Evolutionary conservation across 1,140 invertebrate genomes (phyloP), one percentile per base, ranked within the genome.

Genomic region (Papilio xuthus): DNA sequence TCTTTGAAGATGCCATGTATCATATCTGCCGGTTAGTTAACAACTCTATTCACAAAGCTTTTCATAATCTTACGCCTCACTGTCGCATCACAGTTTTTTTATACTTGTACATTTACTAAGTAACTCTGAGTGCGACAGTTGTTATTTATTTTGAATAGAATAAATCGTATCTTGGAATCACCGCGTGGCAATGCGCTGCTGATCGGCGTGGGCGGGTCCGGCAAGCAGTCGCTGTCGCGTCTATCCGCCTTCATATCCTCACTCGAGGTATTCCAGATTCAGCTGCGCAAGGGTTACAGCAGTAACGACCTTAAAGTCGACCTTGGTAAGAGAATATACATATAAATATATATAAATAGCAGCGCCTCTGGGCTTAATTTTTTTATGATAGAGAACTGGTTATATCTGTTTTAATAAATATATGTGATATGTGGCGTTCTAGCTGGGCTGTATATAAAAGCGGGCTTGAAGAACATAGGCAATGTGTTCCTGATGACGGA

Each of bases 1-100:
- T 99, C 3, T 99, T 99, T 89, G 98, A 99, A 89, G 98, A 99
- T 91, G 98, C 98, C 4, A 98, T 99, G 96, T 95, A 96, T 80
- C 98, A 99, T 88, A 96, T 99, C 32, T 98, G 97, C 92, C 94
- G 95, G 95, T 95, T 85, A 83, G 75, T 75, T 9, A 60, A 60
- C 56, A 13, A 60, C 56, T 60, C 56, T 1, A 60, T 28, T 13
- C 20, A 53, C 6, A 53, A 53, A 53, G n/a, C n/a, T 53, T 18
- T 53, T 53, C 50, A 53, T 18, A 18, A 15, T 47, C 15, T 47
- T 47, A 18, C 32, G 32, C 4, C 32, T 47, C 18, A 47, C 44
- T 47, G 44, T 47, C 15, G 44, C 44, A 47, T 13, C 44, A 47
- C 1, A 47, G 42, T 44, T 1, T 7, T 44, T 44, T 13, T 2